phyloP scores from a whole-genome alignment of 2,113 vertebrate genomes.

The Muntiacus muntjak region DNA sequence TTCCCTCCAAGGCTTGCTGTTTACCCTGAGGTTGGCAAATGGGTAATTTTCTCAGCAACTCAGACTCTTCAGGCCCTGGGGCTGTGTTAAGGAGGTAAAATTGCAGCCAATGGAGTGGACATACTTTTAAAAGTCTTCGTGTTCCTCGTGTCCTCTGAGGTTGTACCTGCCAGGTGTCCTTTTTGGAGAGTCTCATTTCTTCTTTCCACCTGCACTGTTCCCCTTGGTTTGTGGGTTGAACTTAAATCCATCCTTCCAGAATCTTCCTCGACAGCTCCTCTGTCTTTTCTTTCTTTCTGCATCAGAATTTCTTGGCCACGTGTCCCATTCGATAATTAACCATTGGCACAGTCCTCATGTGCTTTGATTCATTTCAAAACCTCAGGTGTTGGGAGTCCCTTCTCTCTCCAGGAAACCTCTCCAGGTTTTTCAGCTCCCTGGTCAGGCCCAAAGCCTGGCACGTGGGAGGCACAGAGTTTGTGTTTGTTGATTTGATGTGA shows the following conservation, averaged over 20 bases:
- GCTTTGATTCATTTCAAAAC: background rate
- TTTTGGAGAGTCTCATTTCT: background rate
- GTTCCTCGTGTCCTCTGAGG: rapidly evolving
- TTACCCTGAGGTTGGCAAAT: background rate
- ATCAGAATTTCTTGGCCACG: rapidly evolving
- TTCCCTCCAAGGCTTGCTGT: background rate
- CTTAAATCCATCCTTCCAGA: background rate
- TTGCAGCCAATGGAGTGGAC: rapidly evolving
- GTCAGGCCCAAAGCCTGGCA: background rate
- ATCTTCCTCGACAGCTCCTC: rapidly evolving
- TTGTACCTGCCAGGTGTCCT: rapidly evolving
- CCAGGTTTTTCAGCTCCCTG: background rate
- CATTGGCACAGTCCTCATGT: rapidly evolving
- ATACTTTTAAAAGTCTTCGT: rapidly evolving
- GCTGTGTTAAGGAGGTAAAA: rapidly evolving
- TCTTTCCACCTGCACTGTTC: background rate
- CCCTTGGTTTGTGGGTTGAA: too few species aligned
- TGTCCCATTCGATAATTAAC: background rate
- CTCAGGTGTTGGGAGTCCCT: background rate
- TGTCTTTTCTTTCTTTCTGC: background rate
- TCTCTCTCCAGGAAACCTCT: background rate
- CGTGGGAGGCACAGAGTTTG: background rate
- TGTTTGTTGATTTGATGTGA: background rate
- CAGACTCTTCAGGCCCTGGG: background rate
- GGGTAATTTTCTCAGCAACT: background rate